A percentile compares a stretch with the other conserved stretches of the same genome.
Conservation (phyloP, 2,797 vertebrate genomes). For the Selene dorsalis region DNA sequence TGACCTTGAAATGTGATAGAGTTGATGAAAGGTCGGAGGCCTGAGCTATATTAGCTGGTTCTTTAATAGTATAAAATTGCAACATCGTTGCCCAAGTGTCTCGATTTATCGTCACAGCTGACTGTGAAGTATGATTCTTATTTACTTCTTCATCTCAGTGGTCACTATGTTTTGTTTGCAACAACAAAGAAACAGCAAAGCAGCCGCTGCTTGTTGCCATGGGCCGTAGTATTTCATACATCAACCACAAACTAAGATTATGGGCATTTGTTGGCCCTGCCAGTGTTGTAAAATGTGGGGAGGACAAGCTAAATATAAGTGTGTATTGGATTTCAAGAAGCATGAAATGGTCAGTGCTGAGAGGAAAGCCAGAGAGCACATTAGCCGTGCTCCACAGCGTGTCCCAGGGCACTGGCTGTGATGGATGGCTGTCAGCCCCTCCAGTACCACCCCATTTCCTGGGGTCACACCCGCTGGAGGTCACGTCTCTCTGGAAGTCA, state of each 20-base stretch:
- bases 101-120: constrained; percentile 73
- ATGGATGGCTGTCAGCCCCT: constrained; percentile 68
- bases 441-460: constrained; percentile 58
- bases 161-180: constrained; percentile 31
- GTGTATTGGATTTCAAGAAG: constrained; percentile 78
- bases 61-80: constrained; percentile 47
- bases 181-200: constrained; percentile 48
- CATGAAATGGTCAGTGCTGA: constrained; percentile 64
- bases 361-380: constrained; percentile 46
- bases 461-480: constrained; percentile 64
- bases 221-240: constrained; percentile 48
- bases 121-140: constrained; percentile 61
- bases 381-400: constrained; percentile 29
- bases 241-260: constrained; percentile 50
- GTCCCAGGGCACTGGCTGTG: constrained; percentile 55
- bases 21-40: constrained; percentile 43
- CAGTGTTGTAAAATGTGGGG: constrained; percentile 58
- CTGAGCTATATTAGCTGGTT: constrained; percentile 18
- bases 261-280: constrained; percentile 55
- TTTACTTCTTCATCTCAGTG: constrained; percentile 31
- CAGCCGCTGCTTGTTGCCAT: constrained; percentile 47
- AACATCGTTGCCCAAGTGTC: constrained; percentile 36
- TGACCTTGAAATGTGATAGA: constrained; percentile 40
- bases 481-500: constrained; percentile 58
- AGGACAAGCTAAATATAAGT: constrained; percentile 78